Evolutionary conservation across 2,888 invertebrate genomes (phyloP), one percentile per base, ranked within the genome.

Genomic region (Rhogogaster chlorosoma): DNA sequence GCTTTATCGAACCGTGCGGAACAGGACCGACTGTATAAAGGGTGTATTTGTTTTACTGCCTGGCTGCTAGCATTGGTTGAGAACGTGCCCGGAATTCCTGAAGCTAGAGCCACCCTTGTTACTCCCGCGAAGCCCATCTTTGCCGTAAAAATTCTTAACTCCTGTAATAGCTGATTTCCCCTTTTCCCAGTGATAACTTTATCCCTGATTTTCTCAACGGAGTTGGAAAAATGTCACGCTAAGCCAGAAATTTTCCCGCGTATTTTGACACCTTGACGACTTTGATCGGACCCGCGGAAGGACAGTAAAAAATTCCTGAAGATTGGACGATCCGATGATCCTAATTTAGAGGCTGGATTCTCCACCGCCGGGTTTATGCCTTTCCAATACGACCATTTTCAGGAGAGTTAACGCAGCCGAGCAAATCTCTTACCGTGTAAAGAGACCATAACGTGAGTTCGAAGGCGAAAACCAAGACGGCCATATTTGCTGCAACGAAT

Each of bases 41-140:
- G 92, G 91, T 92, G 93, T 93, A 93, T 93, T 93, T 93, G 93
- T 93, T 93, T 93, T 93, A 93, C 93, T 93, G 92, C 92, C 91
- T 91, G 90, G 91, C 91, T 91, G 91, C 91, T 89, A 91, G 93
- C 93, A 93, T 93, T 93, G 93, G 93, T 93, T 93, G 92, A 91
- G 91, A 89, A 93, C 93, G 93, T 93, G 93, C 91, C 92, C 91
- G 86, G 93, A 91, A 93, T 93, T 93, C 93, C 91, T 91, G 91
- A 93, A 92, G 22, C 61, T 91, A 90, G 89, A 91, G 89, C 91
- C 91, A 92, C 92, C 92, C 92, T 92, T 91, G 92, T 92, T 92
- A 90, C 86, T 85, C 85, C 71, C 82, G 64, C 84, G 84, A 82
- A 83, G 70, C 85, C 87, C 71, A 83, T 86, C 83, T 77, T 83